These are phyloP conservation scores for Takifugu flavidus DNA, from an alignment of 2,113 vertebrate genomes.

Conservation along the genomic window DNA sequence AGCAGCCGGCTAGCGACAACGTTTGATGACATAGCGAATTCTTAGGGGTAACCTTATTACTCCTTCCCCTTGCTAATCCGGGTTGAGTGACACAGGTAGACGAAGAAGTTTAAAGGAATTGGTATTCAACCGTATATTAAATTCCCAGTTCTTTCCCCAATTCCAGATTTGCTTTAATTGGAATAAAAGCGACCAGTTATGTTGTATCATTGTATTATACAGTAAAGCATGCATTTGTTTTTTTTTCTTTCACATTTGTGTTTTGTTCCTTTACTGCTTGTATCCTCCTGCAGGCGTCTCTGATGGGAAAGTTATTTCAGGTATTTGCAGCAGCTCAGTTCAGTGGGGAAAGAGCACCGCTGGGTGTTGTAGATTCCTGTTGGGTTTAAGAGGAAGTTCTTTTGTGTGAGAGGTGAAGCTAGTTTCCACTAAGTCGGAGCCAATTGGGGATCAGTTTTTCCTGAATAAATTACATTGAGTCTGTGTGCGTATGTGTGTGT, in stretches of 20 bases:
- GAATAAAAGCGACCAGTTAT: too few relatives aligned
- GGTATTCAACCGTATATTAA: too few relatives aligned
- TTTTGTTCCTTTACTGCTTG: slow-evolving; percentile 33
- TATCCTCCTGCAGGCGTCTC: slow-evolving; percentile 66
- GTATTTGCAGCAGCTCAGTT: slow-evolving; percentile 63
- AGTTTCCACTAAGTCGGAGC: slow-evolving; percentile 4
- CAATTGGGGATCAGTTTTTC: slow-evolving; percentile 8
- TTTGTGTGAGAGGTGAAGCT: not conserved
- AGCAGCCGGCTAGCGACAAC: too few relatives aligned
- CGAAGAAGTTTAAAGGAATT: too few relatives aligned
- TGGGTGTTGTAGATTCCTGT: slow-evolving; percentile 24
- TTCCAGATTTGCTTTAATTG: too few relatives aligned
- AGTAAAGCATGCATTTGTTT: not conserved
- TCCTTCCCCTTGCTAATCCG: too few relatives aligned
- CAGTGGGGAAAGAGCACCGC: slow-evolving; percentile 41
- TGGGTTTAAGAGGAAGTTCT: not conserved
- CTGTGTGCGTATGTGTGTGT: not conserved
- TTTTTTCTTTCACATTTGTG: not conserved
- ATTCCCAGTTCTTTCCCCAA: too few relatives aligned
- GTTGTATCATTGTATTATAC: not conserved
- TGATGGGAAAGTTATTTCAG: slow-evolving; percentile 73
- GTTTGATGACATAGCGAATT: too few relatives aligned
- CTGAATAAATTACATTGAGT: slow-evolving; percentile 7
- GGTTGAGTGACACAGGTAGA: too few relatives aligned
- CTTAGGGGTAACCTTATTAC: too few relatives aligned